Conservation (phyloP, 2,797 vertebrate species). For the Rhodeus uyekii region DNA sequence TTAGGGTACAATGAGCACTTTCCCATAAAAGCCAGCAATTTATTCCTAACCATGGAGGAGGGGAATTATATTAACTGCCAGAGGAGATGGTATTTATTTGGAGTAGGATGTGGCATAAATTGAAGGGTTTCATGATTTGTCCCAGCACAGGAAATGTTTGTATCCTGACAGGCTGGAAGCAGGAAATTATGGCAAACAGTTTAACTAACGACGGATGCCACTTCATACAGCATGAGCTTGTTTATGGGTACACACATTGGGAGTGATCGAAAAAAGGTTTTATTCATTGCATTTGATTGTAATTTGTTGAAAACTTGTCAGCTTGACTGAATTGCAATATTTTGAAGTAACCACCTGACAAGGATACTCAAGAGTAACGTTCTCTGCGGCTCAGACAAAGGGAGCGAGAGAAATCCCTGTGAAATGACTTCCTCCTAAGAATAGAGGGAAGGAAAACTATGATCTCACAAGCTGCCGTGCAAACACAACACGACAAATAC, state of each 20-base stretch:
- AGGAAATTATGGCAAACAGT: constrained; percentile 55
- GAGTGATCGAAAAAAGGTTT: background rate
- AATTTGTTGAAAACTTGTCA: background rate
- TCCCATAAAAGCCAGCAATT: constrained; percentile 30
- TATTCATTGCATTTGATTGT: constrained; percentile 1
- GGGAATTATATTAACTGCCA: constrained; percentile 58
- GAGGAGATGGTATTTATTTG: constrained; percentile 39
- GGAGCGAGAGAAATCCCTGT: background rate
- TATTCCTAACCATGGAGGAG: constrained; percentile 48
- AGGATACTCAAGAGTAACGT: background rate
- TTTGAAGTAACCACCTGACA: constrained; percentile 10
- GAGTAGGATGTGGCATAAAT: constrained; percentile 21
- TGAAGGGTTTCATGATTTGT: constrained; percentile 38
- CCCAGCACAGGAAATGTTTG: constrained; percentile 57
- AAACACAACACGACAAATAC: constrained; percentile 27
- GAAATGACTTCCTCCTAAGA: constrained; percentile 37
- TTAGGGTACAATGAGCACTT: constrained; percentile 26
- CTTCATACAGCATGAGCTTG: background rate
- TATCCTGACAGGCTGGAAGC: constrained; percentile 48
- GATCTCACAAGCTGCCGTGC: constrained; percentile 12
- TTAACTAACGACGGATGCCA: constrained; percentile 33
- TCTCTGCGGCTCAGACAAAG: background rate
- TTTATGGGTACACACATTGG: background rate
- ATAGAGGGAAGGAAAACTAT: constrained; percentile 48
- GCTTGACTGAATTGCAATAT: background rate